Conservation (phyloP, 2,113 vertebrate species). For the Xerus inauris region DNA sequence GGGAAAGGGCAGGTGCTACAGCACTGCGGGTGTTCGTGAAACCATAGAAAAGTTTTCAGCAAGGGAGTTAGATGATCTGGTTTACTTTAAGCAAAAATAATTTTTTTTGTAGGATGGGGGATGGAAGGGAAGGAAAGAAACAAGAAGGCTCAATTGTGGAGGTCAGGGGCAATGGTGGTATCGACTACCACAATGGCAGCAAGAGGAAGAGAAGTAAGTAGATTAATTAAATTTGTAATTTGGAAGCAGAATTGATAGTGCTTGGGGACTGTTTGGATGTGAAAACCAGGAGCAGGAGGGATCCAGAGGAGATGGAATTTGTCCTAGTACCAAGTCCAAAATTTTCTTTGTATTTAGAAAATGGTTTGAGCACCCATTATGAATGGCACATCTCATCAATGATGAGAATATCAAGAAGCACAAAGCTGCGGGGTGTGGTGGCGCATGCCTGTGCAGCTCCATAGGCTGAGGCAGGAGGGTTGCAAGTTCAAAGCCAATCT, state of each 20-base stretch:
- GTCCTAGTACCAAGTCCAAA: neutral
- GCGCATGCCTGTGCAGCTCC: no score
- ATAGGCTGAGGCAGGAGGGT: no score
- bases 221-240: neutral
- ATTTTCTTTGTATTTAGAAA: slow-evolving; percentile 4
- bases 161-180: neutral
- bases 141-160: neutral
- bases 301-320: neutral
- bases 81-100: neutral
- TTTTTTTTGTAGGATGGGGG: neutral
- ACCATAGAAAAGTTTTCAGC: neutral
- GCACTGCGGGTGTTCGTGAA: neutral
- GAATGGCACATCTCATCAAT: neutral
- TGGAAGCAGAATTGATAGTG: neutral
- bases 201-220: neutral
- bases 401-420: neutral
- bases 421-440: neutral
- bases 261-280: neutral
- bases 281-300: neutral
- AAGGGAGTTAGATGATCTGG: neutral
- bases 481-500: no score
- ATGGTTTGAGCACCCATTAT: neutral
- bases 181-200: neutral
- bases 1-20: neutral
- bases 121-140: neutral